Percentiles rank a stretch among this genome's conserved stretches.
These are phyloP conservation scores for Corbicula japonica DNA, from an alignment of 2,888 invertebrate genomes.

Conservation along the genomic window DNA sequence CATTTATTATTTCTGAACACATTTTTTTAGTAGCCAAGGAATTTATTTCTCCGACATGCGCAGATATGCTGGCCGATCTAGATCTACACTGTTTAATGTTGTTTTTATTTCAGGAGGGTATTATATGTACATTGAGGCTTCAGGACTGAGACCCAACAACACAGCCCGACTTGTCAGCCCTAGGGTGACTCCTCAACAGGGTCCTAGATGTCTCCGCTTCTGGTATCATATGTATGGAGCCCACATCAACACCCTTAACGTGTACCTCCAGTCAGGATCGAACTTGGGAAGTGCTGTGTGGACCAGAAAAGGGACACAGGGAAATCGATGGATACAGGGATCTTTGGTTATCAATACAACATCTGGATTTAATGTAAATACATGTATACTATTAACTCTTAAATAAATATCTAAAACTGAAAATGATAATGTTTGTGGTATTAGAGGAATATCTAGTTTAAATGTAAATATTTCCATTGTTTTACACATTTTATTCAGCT, in stretches of 20 bases:
- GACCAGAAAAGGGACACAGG: constrained; percentile 74
- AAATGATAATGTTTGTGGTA: too few relatives aligned
- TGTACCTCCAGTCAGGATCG: constrained; percentile 70
- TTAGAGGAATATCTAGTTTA: too few relatives aligned
- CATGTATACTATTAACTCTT: too few relatives aligned
- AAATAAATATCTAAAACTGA: too few relatives aligned
- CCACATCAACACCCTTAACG: constrained; percentile 77
- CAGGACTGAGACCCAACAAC: constrained; percentile 88
- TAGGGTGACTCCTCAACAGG: constrained; percentile 35
- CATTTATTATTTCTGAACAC: too few relatives aligned
- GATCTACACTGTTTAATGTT: too few relatives aligned
- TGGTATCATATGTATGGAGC: constrained; percentile 85
- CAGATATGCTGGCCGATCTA: too few relatives aligned
- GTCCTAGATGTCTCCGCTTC: constrained; percentile 77
- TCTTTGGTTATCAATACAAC: constrained; percentile 66
- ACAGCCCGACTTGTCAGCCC: constrained; percentile 87
- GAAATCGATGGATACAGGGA: constrained; percentile 73
- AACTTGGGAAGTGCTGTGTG: constrained; percentile 72
- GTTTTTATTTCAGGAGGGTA: constrained; percentile 74
- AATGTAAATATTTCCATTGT: too few relatives aligned
- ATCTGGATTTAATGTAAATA: constrained; percentile 66
- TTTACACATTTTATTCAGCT: too few relatives aligned
- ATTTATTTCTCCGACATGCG: too few relatives aligned
- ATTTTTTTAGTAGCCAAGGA: too few relatives aligned
- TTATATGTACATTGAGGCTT: constrained; percentile 85